Percentiles rank a stretch among this genome's conserved stretches.
These are phyloP conservation scores for Megalopta genalis DNA, from an alignment of 1,140 invertebrate genomes.

Conservation along the genomic window DNA sequence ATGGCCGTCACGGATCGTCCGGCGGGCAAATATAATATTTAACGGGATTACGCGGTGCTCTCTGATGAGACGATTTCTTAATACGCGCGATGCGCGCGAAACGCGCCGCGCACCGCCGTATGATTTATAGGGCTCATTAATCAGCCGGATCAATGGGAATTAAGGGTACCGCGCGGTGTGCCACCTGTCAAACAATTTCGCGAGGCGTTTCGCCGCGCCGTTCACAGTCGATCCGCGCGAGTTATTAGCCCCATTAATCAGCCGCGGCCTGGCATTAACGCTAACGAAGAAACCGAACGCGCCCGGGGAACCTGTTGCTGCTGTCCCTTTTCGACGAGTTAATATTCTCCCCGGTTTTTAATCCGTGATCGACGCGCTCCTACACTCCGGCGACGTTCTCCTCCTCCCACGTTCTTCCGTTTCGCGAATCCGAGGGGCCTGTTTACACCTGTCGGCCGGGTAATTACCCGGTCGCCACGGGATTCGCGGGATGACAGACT, in stretches of 20 bases:
- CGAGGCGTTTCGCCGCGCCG: conserved; percentile 20
- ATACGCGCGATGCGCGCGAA: neutral
- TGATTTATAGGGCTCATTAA: conserved; percentile 42
- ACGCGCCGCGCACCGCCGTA: neutral
- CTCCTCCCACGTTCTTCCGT: neutral
- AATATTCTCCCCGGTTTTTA: conserved; percentile 1
- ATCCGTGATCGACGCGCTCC: neutral
- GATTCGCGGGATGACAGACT: too few species aligned
- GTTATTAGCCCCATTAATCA: conserved; percentile 61
- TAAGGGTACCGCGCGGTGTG: conserved; percentile 27
- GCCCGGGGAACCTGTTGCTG: conserved; percentile 25
- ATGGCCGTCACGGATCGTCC: conserved; percentile 28
- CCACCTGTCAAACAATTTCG: conserved; percentile 47
- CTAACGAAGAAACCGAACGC: conserved; percentile 37
- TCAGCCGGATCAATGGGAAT: conserved; percentile 43
- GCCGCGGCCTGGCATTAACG: conserved; percentile 35
- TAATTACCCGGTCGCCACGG: too few species aligned
- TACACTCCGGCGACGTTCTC: too few species aligned
- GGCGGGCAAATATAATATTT: conserved; percentile 9
- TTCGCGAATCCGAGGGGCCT: too few species aligned
- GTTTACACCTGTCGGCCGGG: too few species aligned
- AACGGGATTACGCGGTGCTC: conserved; percentile 7
- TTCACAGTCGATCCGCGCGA: conserved; percentile 23
- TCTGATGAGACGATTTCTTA: conserved; percentile 25
- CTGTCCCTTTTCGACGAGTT: conserved; percentile 19